Conservation (phyloP, 2,888 invertebrate genomes). For the Tiphia femorata region DNA sequence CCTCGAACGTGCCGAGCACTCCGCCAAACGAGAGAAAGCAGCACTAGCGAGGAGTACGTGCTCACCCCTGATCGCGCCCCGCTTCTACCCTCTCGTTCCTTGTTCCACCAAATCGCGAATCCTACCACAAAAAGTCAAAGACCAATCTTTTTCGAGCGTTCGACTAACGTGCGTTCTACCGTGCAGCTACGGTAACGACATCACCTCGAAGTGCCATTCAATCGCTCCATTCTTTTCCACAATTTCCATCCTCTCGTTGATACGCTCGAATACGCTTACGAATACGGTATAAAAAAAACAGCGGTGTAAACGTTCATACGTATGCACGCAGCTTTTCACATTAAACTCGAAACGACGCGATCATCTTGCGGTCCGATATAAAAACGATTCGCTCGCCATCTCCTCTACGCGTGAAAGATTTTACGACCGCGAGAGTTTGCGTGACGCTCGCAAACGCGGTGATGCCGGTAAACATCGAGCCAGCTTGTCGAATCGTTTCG, state of each 20-base stretch:
- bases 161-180: too few species aligned
- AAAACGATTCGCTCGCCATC: background rate
- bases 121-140: too few species aligned
- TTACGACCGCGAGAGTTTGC: background rate
- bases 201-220: too few species aligned
- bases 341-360: conserved; percentile 7
- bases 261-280: background rate
- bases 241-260: background rate
- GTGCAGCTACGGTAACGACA: too few species aligned
- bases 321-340: background rate
- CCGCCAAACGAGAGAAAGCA: conserved; percentile 39
- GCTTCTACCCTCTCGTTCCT: too few species aligned
- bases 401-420: background rate
- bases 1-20: conserved; percentile 28
- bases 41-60: conserved; percentile 27
- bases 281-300: background rate
- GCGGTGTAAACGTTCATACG: background rate
- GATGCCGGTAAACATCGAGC: background rate
- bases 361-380: background rate
- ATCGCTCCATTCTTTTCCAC: background rate
- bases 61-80: too few species aligned
- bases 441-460: background rate
- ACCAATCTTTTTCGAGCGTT: too few species aligned
- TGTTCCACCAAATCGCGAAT: too few species aligned
- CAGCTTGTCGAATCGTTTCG: background rate